Evolutionary conservation across 2,888 invertebrate genomes (phyloP).

Genomic region (Pecten maximus): DNA sequence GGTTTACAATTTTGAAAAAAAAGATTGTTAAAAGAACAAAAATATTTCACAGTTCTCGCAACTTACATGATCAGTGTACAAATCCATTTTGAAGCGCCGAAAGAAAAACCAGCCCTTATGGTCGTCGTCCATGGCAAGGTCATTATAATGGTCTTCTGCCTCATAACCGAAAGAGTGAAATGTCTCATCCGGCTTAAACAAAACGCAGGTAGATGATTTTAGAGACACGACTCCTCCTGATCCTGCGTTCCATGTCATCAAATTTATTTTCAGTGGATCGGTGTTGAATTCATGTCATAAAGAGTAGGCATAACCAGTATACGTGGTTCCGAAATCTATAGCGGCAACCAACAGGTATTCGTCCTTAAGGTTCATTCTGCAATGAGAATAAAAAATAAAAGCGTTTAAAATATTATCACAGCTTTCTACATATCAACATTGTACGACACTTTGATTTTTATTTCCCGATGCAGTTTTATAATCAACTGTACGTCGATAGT

Average conservation of each 20-base stretch:
- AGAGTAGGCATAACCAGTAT: slow-evolving; percentile 36
- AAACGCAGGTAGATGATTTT: slow-evolving; percentile 36
- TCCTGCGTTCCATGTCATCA: slow-evolving; percentile 39
- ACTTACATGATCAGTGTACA: slow-evolving; percentile 27
- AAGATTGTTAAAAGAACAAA: no score
- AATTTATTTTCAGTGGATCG: slow-evolving; percentile 33
- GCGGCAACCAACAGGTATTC: slow-evolving; percentile 30
- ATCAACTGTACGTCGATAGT: no score
- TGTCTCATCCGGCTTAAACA: slow-evolving; percentile 35
- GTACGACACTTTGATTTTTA: no score
- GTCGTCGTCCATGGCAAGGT: neutral
- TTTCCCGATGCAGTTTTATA: no score
- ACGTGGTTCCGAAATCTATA: slow-evolving; percentile 38
- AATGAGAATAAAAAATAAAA: no score
- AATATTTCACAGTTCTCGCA: no score
- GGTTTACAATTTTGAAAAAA: no score
- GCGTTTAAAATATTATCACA: no score
- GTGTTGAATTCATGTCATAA: slow-evolving; percentile 17
- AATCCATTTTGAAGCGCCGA: slow-evolving; percentile 21
- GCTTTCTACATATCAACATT: no score
- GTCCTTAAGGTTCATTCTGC: neutral
- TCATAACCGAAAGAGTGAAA: slow-evolving; percentile 26
- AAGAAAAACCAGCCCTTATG: slow-evolving; percentile 41
- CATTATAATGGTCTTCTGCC: neutral
- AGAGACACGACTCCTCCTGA: slow-evolving; percentile 24